Conservation (phyloP, 37 sponge, comb jelly and placozoan species). For the Spongia lamella region DNA sequence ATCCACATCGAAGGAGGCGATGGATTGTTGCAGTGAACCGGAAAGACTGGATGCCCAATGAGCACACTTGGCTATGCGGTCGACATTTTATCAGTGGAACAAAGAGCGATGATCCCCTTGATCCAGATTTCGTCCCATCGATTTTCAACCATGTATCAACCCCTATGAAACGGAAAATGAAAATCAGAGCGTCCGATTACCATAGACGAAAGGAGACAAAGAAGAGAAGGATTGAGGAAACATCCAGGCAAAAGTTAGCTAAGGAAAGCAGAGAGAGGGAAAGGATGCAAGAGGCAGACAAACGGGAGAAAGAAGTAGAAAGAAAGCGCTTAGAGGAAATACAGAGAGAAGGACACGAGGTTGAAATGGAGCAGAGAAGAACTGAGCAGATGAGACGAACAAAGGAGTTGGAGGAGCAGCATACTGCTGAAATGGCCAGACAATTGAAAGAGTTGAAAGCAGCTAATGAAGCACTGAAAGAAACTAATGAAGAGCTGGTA, state of each 20-base stretch:
- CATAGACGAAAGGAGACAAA: constrained; percentile 25
- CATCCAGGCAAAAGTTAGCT: too few species aligned
- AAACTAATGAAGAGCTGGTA: constrained; percentile 6
- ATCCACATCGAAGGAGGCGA: constrained; percentile 18
- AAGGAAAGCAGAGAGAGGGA: too few species aligned
- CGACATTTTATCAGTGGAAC: constrained; percentile 50
- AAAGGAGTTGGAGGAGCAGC: too few species aligned
- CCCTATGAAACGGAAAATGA: constrained; percentile 41
- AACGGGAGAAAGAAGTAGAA: too few species aligned
- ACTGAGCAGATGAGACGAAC: too few species aligned
- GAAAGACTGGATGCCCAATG: constrained; percentile 49
- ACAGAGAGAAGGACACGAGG: too few species aligned
- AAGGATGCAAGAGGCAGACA: too few species aligned
- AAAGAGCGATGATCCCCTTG: constrained; percentile 54
- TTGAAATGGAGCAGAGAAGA: too few species aligned
- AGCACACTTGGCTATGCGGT: constrained; percentile 39
- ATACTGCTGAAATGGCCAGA: too few species aligned
- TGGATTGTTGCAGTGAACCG: constrained; percentile 53
- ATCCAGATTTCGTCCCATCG: constrained; percentile 59
- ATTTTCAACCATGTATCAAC: constrained; percentile 34
- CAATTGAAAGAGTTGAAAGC: too few species aligned
- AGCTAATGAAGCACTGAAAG: constrained; percentile 4
- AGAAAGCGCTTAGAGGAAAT: too few species aligned
- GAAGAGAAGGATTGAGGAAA: constrained; percentile 25
- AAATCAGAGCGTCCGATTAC: constrained; percentile 5